phyloP scores from a whole-genome alignment of 2,113 vertebrate genomes.

The Peromyscus californicus region DNA sequence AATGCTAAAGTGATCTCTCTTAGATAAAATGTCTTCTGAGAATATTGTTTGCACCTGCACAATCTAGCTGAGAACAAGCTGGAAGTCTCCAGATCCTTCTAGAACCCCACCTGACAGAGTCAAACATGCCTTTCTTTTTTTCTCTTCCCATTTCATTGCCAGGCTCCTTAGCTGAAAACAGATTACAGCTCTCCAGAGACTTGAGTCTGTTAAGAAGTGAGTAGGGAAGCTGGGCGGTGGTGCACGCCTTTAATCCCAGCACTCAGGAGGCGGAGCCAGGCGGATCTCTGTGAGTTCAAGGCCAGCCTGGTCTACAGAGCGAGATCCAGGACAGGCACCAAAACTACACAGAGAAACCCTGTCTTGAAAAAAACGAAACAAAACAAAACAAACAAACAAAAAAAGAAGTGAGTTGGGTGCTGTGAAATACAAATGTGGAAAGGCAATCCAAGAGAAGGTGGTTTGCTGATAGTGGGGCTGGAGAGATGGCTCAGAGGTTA shows the following conservation, averaged over 20 bases:
- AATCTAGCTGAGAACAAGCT: not conserved
- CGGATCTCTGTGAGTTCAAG: no score
- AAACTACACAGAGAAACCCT: no score
- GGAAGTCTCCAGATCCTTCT: not conserved
- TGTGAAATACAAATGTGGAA: not conserved
- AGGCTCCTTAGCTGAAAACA: slow-evolving; percentile 16
- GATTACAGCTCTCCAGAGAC: not conserved
- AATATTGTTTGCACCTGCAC: not conserved
- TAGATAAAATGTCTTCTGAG: not conserved
- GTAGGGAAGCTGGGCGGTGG: not conserved
- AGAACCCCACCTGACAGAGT: not conserved
- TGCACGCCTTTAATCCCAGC: no score
- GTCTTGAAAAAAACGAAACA: no score
- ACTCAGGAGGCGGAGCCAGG: no score
- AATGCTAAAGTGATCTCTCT: not conserved
- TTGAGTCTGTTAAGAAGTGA: not conserved
- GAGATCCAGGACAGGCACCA: no score
- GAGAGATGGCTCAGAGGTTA: not conserved
- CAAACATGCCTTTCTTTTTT: not conserved
- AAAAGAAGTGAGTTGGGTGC: not conserved
- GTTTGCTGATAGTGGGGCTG: not conserved
- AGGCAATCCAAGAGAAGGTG: slow-evolving; percentile 25
- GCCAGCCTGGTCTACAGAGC: no score
- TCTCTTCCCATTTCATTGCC: not conserved
- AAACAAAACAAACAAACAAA: no score